Evolutionary conservation across 2,113 vertebrate species (phyloP).

Genomic region (Anhinga rufa): DNA sequence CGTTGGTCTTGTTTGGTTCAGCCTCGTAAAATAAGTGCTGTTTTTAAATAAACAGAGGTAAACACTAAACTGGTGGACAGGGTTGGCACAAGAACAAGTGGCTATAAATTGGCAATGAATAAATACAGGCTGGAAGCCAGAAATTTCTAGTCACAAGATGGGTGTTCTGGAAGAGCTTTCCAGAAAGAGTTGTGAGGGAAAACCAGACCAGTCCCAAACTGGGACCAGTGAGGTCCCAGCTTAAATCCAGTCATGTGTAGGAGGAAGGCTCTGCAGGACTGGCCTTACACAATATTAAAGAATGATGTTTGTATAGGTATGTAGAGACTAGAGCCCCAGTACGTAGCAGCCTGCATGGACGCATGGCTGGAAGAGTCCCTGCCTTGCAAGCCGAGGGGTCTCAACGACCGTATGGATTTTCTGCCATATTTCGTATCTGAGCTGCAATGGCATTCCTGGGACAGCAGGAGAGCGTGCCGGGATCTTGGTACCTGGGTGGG

Average conservation of each 20-base stretch:
- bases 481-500: background rate
- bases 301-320: background rate
- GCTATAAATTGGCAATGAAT: background rate
- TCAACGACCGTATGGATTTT: rapidly evolving
- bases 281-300: rapidly evolving
- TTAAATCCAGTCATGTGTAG: background rate
- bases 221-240: background rate
- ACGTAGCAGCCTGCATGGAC: rapidly evolving
- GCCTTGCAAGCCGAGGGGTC: rapidly evolving
- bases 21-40: background rate
- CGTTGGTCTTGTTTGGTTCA: background rate
- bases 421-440: rapidly evolving
- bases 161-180: background rate
- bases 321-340: rapidly evolving
- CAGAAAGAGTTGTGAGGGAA: background rate
- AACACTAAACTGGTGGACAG: background rate
- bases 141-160: background rate
- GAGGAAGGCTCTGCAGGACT: background rate
- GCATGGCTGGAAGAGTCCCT: background rate
- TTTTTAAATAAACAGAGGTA: background rate
- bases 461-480: rapidly evolving
- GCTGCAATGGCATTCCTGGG: background rate
- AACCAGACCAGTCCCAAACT: background rate
- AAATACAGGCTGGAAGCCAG: background rate
- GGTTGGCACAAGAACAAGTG: background rate